Base-by-base conservation (phyloP, 2,797 vertebrate genomes). In the Pangasius djambal region DNA sequence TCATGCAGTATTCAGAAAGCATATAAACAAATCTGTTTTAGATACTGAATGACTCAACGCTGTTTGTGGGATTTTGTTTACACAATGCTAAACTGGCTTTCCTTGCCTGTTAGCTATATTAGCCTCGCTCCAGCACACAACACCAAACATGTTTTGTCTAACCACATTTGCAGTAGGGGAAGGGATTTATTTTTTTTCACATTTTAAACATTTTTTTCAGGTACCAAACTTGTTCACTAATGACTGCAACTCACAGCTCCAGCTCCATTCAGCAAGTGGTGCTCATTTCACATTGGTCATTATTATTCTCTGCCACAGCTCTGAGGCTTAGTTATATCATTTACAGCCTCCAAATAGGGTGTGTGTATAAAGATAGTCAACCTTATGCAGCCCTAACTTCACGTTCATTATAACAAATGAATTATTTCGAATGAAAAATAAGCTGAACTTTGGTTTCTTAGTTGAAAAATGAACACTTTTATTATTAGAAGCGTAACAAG, bases 271-370 rank as follows among this genome's bases (percentile, higher is more conserved):
- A 61, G 55, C 22, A 63, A 61, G 10, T 40, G 79, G 37, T 61
- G 79, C 22, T 61, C 22, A 63, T 63, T 63, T 40, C 20, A 3
- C 79, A 82, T 40, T 7, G 34, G 20, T 40, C 79, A 37, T 83
- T 83, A 81, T 55, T 81, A 81, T 81, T 81, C 78, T 59, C 78
- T 37, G 52, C 31, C 20, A 81, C 31, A 10, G 20, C 78, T 81
- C 55, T 2, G 18, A 37, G 20, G 18, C 78, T 59, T 59, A 37
- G 52, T 59, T 81, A 61, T 44, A 83, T 83, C 4, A 83, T 83
- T 40, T 83, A 61, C 34, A 34, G 25, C 18, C 52, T 25, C 52
- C 78, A 59, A 37, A 81, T 40, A 81, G 31, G 7, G 77, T 57
- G 18, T 81, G 52, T 37, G 78, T 34, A 34, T 37, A 18, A 81